These are phyloP conservation scores for Nasonia oneida DNA, from an alignment of 2,888 invertebrate genomes.

Conservation along the genomic window DNA sequence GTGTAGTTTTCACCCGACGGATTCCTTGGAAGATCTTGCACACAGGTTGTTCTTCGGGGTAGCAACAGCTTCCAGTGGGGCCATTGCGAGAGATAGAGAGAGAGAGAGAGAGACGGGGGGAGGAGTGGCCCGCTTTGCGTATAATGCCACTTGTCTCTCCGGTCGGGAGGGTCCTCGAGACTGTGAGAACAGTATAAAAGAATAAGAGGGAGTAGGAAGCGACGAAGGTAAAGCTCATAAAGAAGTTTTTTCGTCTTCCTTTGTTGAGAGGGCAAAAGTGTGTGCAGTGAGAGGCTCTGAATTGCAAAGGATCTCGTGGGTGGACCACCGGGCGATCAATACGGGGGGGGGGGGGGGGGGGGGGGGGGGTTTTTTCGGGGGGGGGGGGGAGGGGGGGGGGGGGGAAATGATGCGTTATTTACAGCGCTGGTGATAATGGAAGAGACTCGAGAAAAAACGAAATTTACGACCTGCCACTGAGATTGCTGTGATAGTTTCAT, in stretches of 20 bases:
- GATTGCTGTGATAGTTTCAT: not conserved
- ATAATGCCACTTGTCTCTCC: constrained; percentile 9
- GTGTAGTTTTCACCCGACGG: not conserved
- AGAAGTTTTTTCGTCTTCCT: constrained; percentile 16
- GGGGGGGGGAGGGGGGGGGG: not conserved
- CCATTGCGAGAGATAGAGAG: not conserved
- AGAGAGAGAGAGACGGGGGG: not conserved
- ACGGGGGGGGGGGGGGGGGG: not conserved
- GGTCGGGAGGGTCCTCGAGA: constrained; percentile 6
- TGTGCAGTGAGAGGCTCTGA: not conserved
- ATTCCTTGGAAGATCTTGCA: constrained; percentile 9
- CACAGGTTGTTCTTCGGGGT: not conserved
- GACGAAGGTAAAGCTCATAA: constrained; percentile 1
- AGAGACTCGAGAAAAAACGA: not conserved
- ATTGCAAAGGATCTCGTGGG: not conserved
- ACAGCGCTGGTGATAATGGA: not conserved
- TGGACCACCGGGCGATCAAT: not conserved
- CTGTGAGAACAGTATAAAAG: not conserved
- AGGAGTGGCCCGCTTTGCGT: not conserved
- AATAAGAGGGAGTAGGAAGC: not conserved
- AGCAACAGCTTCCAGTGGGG: not conserved
- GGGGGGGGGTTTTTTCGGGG: too few species aligned
- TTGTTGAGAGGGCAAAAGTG: not conserved
- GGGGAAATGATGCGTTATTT: not conserved
- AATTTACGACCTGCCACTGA: not conserved